These are phyloP conservation scores for Pycnomerus fuliginosus DNA, from an alignment of 2,888 invertebrate genomes.

Conservation along the genomic window DNA sequence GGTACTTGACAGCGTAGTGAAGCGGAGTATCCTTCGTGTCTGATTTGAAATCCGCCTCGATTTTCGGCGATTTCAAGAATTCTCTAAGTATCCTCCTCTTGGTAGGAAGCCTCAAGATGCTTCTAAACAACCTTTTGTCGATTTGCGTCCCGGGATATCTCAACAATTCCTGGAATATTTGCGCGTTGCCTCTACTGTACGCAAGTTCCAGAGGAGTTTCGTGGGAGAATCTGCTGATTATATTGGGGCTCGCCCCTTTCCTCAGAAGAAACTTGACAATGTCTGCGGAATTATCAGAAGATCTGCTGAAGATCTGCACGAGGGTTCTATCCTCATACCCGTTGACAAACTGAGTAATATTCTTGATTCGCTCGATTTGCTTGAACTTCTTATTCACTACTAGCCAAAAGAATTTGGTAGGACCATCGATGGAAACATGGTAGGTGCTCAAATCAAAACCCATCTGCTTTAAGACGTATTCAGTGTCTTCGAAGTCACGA, in stretches of 20 bases:
- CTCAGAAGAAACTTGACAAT: conserved; percentile 3
- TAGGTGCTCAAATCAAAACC: neutral
- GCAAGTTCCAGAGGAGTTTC: conserved; percentile 2
- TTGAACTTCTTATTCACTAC: too few relatives aligned
- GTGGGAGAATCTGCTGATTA: neutral
- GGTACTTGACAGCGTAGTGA: conserved; percentile 7
- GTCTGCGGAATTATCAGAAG: too few relatives aligned
- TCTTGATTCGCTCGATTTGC: too few relatives aligned
- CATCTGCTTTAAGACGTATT: neutral
- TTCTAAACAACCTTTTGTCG: conserved; percentile 1
- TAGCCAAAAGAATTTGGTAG: neutral
- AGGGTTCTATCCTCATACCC: too few relatives aligned
- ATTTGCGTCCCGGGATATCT: neutral
- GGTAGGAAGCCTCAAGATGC: neutral
- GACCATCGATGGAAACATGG: neutral
- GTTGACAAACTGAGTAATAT: too few relatives aligned
- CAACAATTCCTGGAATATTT: neutral
- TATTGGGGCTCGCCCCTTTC: conserved; percentile 4
- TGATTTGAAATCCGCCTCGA: conserved; percentile 2
- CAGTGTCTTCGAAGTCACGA: neutral
- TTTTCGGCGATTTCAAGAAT: conserved; percentile 3
- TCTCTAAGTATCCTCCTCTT: neutral
- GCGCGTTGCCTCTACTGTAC: neutral
- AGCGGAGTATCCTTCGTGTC: conserved; percentile 7
- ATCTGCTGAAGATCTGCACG: too few relatives aligned